phyloP scores from a whole-genome alignment of 2,888 invertebrate species.

The Nephrocerus scutellatus region DNA sequence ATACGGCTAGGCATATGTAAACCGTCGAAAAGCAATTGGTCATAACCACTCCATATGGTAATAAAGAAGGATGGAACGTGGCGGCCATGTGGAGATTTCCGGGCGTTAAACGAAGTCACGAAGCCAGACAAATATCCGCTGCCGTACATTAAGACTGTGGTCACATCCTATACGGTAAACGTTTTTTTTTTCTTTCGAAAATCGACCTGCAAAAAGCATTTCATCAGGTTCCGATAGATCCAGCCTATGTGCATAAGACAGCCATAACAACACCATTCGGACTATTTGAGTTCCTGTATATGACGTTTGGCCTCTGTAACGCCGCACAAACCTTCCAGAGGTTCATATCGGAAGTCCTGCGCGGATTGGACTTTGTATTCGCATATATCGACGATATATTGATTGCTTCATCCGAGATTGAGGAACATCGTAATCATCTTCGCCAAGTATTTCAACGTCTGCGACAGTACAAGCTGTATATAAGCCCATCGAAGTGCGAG shows the following conservation, averaged over 20 bases:
- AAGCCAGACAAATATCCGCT: slow-evolving; percentile 36
- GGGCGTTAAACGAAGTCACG: slow-evolving; percentile 23
- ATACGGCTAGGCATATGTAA: slow-evolving; percentile 15
- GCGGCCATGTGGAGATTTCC: slow-evolving; percentile 18
- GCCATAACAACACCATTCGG: slow-evolving; percentile 37
- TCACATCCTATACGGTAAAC: slow-evolving; percentile 25
- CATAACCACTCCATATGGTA: slow-evolving; percentile 18
- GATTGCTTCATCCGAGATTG: slow-evolving; percentile 22
- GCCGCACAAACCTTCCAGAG: slow-evolving; percentile 38
- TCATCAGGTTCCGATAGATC: slow-evolving; percentile 33
- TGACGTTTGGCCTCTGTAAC: slow-evolving; percentile 38
- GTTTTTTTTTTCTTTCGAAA: slow-evolving; percentile 29
- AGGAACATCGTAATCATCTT: slow-evolving; percentile 23
- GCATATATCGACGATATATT: slow-evolving; percentile 31
- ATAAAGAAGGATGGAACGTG: slow-evolving; percentile 17
- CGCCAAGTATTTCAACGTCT: slow-evolving; percentile 20
- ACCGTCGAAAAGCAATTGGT: slow-evolving; percentile 20
- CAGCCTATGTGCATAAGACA: slow-evolving; percentile 29
- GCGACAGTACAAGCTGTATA: slow-evolving; percentile 20
- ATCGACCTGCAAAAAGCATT: slow-evolving; percentile 30
- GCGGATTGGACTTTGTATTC: slow-evolving; percentile 24
- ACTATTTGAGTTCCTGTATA: slow-evolving; percentile 31
- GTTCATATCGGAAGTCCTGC: slow-evolving; percentile 31
- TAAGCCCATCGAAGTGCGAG: slow-evolving; percentile 19
- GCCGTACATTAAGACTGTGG: slow-evolving; percentile 21